Evolutionary conservation across 2,888 invertebrate genomes (phyloP).

Genomic region (Muscina levida): DNA sequence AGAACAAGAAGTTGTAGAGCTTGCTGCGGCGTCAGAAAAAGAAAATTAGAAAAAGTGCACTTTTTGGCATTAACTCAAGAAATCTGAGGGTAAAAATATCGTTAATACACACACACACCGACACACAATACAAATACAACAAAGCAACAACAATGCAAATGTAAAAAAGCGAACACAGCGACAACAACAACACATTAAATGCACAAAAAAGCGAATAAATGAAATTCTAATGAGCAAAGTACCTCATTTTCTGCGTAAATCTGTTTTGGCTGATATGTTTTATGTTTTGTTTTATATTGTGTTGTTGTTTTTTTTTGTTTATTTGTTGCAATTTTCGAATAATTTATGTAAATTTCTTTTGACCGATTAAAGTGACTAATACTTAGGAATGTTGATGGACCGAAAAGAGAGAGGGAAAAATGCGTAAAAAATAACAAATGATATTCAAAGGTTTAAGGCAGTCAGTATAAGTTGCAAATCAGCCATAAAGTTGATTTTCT

Average conservation of each 20-base stretch:
- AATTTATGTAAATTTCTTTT: constrained; percentile 49
- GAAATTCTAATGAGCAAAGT: constrained; percentile 32
- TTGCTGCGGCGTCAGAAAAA: not conserved
- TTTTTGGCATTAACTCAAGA: constrained; percentile 69
- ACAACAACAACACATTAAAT: constrained; percentile 15
- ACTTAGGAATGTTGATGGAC: not conserved
- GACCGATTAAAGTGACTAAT: constrained; percentile 57
- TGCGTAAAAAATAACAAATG: no score
- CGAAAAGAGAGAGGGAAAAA: no score
- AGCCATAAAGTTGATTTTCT: no score
- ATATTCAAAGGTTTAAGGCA: no score
- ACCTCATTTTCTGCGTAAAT: constrained; percentile 12
- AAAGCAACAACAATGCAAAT: constrained; percentile 15
- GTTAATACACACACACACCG: constrained; percentile 33
- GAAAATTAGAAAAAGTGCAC: constrained; percentile 64
- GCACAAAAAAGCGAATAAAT: constrained; percentile 24
- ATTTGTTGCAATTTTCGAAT: constrained; percentile 45
- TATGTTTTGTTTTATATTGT: no score
- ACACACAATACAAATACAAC: constrained; percentile 41
- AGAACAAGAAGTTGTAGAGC: no score
- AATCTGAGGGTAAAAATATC: constrained; percentile 65
- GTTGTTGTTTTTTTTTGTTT: constrained; percentile 17
- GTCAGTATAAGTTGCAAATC: no score
- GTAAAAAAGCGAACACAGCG: constrained; percentile 9
- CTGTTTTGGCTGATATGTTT: constrained; percentile 55